These are phyloP conservation scores for Echinops telfairi DNA, from an alignment of 2,113 vertebrate genomes.

Conservation along the genomic window DNA sequence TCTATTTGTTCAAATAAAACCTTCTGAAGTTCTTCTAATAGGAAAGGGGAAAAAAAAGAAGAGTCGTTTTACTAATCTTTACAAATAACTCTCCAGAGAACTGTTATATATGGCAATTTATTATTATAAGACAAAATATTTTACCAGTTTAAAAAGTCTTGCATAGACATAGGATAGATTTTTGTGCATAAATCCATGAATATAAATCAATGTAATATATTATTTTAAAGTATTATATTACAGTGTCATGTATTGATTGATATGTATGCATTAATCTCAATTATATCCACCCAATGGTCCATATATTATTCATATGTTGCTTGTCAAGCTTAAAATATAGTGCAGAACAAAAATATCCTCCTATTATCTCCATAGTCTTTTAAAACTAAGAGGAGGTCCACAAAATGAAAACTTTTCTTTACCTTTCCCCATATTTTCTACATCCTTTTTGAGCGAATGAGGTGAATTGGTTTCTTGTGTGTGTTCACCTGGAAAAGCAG, in stretches of 20 bases:
- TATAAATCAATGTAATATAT: slow-evolving; percentile 94
- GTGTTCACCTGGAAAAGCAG: slow-evolving; percentile 90
- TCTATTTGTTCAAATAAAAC: slow-evolving; percentile 99
- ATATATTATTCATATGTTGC: slow-evolving; percentile 93
- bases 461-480: slow-evolving; percentile 92
- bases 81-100: slow-evolving; percentile 87
- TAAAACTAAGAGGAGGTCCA: slow-evolving; percentile 84
- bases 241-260: slow-evolving; percentile 93
- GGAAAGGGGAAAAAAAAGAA: slow-evolving; percentile 72
- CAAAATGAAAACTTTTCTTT: slow-evolving; percentile 83
- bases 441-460: slow-evolving; percentile 95
- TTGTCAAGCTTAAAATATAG: slow-evolving; percentile 92
- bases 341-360: slow-evolving; percentile 87
- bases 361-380: slow-evolving; percentile 86
- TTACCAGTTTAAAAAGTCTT: slow-evolving; percentile 85
- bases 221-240: slow-evolving; percentile 94
- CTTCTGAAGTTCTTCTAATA: slow-evolving; percentile 98
- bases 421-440: slow-evolving; percentile 99
- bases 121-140: slow-evolving; percentile 88
- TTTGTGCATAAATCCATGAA: slow-evolving; percentile 92
- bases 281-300: slow-evolving; percentile 91
- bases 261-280: slow-evolving; percentile 94
- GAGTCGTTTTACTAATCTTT: slow-evolving; percentile 85
- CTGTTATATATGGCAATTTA: slow-evolving; percentile 85
- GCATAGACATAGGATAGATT: slow-evolving; percentile 87